Evolutionary conservation across 2,797 vertebrate genomes (phyloP), one percentile per base, ranked within the genome.

Genomic region (Gymnocypris eckloni): DNA sequence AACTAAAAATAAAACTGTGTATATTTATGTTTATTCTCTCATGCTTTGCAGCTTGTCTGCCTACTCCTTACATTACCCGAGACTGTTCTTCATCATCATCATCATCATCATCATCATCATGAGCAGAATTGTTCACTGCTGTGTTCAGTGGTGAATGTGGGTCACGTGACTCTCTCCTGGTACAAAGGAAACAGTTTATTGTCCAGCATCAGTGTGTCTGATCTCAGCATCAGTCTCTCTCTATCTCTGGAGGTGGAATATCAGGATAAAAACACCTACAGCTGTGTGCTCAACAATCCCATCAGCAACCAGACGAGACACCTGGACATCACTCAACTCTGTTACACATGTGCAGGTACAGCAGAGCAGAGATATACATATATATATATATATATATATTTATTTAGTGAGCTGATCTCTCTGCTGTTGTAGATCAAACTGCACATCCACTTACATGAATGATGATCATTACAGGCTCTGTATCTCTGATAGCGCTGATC

Each of bases 191-290:
- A 41, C 7, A 41, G 41, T 8, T 18, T 69, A 69, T 69, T 69
- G 66, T 69, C 66, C 66, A 69, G 66, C 66, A 69, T 69, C 33
- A 69, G 66, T 69, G 66, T 69, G 33, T 69, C 33, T 69, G 33
- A 69, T 69, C 66, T 69, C 33, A 69, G 66, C 66, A 69, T 69
- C 66, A 69, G 66, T 69, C 66, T 69, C 33, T 69, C 66, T 69
- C 66, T 69, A 69, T 33, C 61, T 64, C 61, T 64, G 61, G 61
- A 64, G 61, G 64, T 66, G 64, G 64, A 66, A 66, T 66, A 66
- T 66, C 64, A 66, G 64, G 64, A 66, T 66, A 66, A 66, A 0
- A 66, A 66, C 45, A 48, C 3, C 45, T 48, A 48, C 45, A 48
- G 45, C 45, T 48, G 45, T 48, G 45, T 48, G 45, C 45, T 48